Base-by-base conservation (phyloP, 2,888 invertebrate genomes). In the Dysmachus trigonus region DNA sequence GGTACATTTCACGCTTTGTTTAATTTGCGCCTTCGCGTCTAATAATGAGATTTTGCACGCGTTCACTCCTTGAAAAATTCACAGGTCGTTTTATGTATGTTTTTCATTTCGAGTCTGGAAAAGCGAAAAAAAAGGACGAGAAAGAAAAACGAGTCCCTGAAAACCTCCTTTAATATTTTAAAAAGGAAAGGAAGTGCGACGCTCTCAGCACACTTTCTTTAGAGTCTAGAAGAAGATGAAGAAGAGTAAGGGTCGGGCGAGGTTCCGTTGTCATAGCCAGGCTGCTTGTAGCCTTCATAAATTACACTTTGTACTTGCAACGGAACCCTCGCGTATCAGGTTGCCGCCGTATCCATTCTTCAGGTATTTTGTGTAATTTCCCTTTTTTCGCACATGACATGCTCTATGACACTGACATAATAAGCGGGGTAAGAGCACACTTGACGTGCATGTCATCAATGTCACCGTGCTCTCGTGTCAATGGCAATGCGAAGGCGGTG, bases 341-440 rank as follows among this genome's bases (percentile, higher is more conserved):
- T 27, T 74, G 30, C 30, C 71, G 30, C 30, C 71, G 10, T 85
- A 85, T 85, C 85, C 73, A 47, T 85, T 74, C 85, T 85, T 85
- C 27, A 85, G 41, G 72, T 83, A 83, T 83, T 83, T 83, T 27
- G 31, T 33, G 72, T 31, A 83, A 83, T 72, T 83, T 82, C 18
- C 62, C 31, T 82, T 82, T 83, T 83, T 33, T 31, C 83, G 74
- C 85, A 22, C 51, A 30, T 47, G 74, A 85, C 47, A 73, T 73
- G 38, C 18, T 31, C 18, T 71, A 72, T 84, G 84, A 84, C 84
- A 84, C 72, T 84, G 84, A 84, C 41, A 74, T 85, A 85, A 85
- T 74, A 85, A 85, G 74, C 47, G 33, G 27, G 62, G 35, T 41
- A 10, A 51, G 74, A 33, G 27, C 74, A 73, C 22, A 38, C 47